phyloP scores from a whole-genome alignment of 2,113 vertebrate genomes.

The Bombycilla garrulus region DNA sequence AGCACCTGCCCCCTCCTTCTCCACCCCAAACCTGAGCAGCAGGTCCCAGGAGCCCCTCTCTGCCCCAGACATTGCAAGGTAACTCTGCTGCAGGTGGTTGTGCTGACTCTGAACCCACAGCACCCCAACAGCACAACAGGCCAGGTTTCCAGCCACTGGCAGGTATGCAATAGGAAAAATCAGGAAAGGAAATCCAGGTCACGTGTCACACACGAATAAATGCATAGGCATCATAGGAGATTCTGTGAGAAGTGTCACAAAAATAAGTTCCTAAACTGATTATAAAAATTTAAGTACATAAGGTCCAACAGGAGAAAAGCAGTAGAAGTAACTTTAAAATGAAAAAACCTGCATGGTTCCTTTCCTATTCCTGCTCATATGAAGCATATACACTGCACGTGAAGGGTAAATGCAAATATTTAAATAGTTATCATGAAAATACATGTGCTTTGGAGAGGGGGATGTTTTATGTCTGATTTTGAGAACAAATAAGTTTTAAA shows the following conservation, averaged over 20 bases:
- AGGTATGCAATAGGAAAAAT: neutral
- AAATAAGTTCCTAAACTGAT: neutral
- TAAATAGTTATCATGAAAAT: constrained; percentile 64
- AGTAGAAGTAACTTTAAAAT: neutral
- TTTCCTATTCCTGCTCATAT: neutral
- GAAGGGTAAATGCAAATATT: constrained; percentile 28
- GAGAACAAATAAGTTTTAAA: constrained; percentile 60
- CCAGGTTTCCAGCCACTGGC: neutral
- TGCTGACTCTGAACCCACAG: neutral
- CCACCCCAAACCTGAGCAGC: neutral
- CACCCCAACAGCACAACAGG: neutral
- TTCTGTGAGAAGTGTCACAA: neutral
- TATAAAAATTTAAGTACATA: neutral
- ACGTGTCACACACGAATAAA: neutral
- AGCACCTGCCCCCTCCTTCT: neutral
- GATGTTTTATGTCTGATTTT: constrained; percentile 49
- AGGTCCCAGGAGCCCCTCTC: neutral
- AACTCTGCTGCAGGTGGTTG: neutral
- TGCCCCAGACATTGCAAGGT: neutral
- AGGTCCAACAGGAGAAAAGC: neutral
- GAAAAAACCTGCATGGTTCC: neutral
- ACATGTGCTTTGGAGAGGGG: neutral
- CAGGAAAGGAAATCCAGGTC: neutral
- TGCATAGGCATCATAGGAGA: rapidly evolving
- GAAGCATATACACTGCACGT: neutral